Evolutionary conservation across 2,888 invertebrate genomes (phyloP).

Genomic region (Pyrocoelia pectoralis): DNA sequence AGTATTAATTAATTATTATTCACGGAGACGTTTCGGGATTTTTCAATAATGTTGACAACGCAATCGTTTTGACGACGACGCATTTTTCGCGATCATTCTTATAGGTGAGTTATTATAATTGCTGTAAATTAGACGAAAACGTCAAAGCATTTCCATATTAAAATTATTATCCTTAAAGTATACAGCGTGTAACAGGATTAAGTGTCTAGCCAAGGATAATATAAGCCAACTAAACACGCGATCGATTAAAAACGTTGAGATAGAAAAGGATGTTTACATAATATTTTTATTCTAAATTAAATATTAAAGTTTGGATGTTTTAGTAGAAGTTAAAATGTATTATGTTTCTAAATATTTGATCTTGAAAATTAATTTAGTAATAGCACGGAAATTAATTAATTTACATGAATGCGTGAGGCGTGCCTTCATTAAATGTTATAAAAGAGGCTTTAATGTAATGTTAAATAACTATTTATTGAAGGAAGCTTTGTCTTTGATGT

Average conservation of each 20-base stretch:
- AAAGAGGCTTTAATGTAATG: conserved; percentile 8
- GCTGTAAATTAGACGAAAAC: too few species aligned
- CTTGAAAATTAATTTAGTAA: conserved; percentile 12
- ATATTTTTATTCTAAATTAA: neutral
- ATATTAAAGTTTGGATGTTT: neutral
- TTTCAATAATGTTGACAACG: too few species aligned
- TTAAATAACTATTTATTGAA: conserved; percentile 9
- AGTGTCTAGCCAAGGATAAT: too few species aligned
- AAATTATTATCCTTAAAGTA: too few species aligned
- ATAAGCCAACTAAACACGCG: neutral
- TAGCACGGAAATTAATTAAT: conserved; percentile 11
- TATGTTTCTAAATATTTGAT: neutral
- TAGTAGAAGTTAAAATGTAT: neutral
- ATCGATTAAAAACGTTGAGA: neutral
- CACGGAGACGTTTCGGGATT: too few species aligned
- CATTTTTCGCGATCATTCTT: too few species aligned
- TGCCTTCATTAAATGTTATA: conserved; percentile 7
- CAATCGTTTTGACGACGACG: too few species aligned
- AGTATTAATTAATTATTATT: too few species aligned
- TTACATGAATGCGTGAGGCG: conserved; percentile 11
- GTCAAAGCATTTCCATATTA: too few species aligned
- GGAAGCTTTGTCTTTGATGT: conserved; percentile 8
- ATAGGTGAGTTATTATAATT: too few species aligned
- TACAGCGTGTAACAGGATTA: too few species aligned
- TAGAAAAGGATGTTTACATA: neutral